phyloP scores from a whole-genome alignment of 2,888 invertebrate genomes.

The Stenotaenia linearis region DNA sequence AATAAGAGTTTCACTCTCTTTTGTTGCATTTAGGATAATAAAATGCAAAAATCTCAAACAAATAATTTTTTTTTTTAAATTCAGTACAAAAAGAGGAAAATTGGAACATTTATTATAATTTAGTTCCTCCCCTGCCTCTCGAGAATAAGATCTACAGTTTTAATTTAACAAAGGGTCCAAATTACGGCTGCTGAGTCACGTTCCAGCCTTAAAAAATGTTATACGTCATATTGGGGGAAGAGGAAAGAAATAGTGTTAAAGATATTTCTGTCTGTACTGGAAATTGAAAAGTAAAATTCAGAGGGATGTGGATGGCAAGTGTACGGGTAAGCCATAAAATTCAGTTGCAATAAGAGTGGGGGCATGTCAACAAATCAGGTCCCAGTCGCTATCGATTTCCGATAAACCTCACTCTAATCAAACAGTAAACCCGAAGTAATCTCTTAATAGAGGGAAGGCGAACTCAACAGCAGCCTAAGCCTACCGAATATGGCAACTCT shows the following conservation, averaged over 20 bases:
- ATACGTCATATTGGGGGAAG: background rate
- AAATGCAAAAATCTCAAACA: background rate
- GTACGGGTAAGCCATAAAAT: background rate
- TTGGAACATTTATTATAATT: background rate
- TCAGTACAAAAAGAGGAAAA: background rate
- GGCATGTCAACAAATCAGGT: constrained; percentile 1
- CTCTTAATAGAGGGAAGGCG: constrained; percentile 10
- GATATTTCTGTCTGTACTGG: background rate
- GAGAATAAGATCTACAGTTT: constrained; percentile 6
- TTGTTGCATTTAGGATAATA: background rate
- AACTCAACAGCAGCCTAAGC: constrained; percentile 8
- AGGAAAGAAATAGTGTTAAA: background rate
- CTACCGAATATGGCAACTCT: background rate
- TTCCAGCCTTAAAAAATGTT: background rate
- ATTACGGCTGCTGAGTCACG: constrained; percentile 13
- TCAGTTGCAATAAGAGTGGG: background rate
- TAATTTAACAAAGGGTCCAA: constrained; percentile 6
- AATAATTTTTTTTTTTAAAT: background rate
- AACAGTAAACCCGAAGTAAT: constrained; percentile 15
- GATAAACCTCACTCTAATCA: constrained; percentile 14
- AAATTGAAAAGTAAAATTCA: background rate
- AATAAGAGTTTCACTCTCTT: background rate
- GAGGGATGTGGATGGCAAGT: background rate
- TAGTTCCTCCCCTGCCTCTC: background rate
- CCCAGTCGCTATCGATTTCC: background rate